Evolutionary conservation across 2,113 vertebrate species (phyloP), one percentile per base, ranked within the genome.

Genomic region (Polyodon spathula): DNA sequence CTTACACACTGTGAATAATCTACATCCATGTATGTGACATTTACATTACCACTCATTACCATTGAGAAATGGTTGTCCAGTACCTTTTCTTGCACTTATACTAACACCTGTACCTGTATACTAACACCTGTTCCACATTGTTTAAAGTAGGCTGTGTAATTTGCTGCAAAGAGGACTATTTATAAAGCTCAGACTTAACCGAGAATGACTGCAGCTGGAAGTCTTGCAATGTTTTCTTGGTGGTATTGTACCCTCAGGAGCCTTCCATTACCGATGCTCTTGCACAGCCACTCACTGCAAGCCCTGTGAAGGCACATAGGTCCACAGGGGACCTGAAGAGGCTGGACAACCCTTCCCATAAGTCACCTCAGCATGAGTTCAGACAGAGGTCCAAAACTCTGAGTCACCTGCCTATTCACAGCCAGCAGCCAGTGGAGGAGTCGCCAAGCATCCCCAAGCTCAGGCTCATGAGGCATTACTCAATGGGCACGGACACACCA

Each of bases 381-480:
- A 80, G 94, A 11, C 82, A 87, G 51, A 82, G 93, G 3, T 89
- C 94, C 42, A 96, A 89, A 79, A 97, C 95, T 1, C 82, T 92
- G 70, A 93, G 90, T 66, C 91, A 95, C 58, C 68, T 94, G 46
- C 89, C 93, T 0, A 73, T 77, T 0, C 78, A 83, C 6, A 75
- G 75, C 43, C 84, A 55, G 60, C 78, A 40, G 61, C 70, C 59
- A 12, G 65, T 48, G 0, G 85, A 85, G 78, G 81, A 78, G 5
- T 83, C 79, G 0, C 78, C 86, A 0, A 75, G 84, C 15, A 65
- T 84, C 70, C 73, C 77, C 7, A 95, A 94, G 53, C 90, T 89
- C 69, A 98, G 93, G 69, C 91, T 98, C 50, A 84, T 89, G 78
- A 92, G 95, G 73, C 93, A 97, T 78, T 95, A 97, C 89, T 98